These are phyloP conservation scores for Ditylenchus weischeri DNA, from an alignment of 2,888 invertebrate genomes.

Conservation along the genomic window DNA sequence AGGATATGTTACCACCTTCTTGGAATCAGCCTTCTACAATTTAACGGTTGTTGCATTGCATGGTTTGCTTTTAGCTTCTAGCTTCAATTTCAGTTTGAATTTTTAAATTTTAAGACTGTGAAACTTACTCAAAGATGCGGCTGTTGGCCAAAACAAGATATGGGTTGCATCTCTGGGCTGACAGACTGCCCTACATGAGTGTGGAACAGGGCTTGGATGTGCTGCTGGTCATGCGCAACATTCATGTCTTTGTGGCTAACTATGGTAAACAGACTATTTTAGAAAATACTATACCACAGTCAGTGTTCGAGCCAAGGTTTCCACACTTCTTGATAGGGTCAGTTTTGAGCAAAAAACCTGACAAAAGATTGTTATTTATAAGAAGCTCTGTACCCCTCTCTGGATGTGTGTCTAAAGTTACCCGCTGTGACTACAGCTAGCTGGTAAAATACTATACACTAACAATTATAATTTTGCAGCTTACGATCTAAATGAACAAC, in stretches of 20 bases:
- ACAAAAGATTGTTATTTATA: no score
- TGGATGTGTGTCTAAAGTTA: no score
- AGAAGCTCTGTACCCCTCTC: no score
- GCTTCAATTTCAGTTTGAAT: no score
- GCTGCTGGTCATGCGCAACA: conserved; percentile 91
- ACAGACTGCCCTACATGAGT: conserved; percentile 86
- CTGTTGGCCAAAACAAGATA: conserved; percentile 71
- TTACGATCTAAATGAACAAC: conserved; percentile 74
- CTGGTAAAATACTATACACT: no score
- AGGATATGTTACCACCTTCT: conserved; percentile 77
- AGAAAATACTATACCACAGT: no score
- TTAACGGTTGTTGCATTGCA: conserved; percentile 92
- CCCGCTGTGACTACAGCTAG: no score
- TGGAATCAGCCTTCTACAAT: conserved; percentile 92
- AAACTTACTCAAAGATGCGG: conserved; percentile 93
- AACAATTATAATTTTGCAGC: no score
- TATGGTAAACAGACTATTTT: conserved; percentile 65
- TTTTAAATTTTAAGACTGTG: conserved; percentile 69
- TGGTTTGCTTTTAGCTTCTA: conserved; percentile 58
- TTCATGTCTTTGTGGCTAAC: conserved; percentile 85
- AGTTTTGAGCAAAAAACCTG: no score
- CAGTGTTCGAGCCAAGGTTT: no score
- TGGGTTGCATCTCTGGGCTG: conserved; percentile 63
- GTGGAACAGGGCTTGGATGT: conserved; percentile 94
- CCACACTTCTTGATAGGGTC: no score